These are phyloP conservation scores for Apeira syringaria DNA, from an alignment of 2,888 invertebrate genomes.

Conservation along the genomic window DNA sequence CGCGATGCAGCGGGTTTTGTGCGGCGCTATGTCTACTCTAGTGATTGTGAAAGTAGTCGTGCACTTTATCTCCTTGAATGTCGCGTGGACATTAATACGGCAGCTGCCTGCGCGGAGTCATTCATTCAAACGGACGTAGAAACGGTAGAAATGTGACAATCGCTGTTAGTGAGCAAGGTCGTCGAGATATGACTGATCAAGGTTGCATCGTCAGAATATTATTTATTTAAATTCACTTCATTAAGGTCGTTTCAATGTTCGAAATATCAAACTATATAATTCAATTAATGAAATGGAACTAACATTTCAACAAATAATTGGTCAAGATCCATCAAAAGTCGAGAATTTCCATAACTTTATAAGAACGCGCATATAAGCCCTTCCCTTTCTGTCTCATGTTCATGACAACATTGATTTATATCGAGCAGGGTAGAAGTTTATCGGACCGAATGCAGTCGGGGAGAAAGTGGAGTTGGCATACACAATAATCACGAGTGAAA, in stretches of 20 bases:
- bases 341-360: too few relatives aligned
- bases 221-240: constrained; percentile 14
- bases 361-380: too few relatives aligned
- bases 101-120: constrained; percentile 31
- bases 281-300: not conserved
- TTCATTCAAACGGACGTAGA: constrained; percentile 48
- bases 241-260: not conserved
- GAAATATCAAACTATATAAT: constrained; percentile 1
- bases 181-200: constrained; percentile 56
- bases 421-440: constrained; percentile 43
- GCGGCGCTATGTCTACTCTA: constrained; percentile 31
- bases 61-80: constrained; percentile 43
- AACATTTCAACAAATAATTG: too few relatives aligned
- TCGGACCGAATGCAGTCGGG: constrained; percentile 42
- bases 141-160: constrained; percentile 49
- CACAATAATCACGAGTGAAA: constrained; percentile 50
- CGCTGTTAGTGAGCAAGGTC: constrained; percentile 55
- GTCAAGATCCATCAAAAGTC: too few relatives aligned
- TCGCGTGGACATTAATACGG: constrained; percentile 37
- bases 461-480: constrained; percentile 66
- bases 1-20: constrained; percentile 43
- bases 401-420: constrained; percentile 48
- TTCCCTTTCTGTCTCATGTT: constrained; percentile 24
- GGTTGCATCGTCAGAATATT: constrained; percentile 48
- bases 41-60: constrained; percentile 49